Evolutionary conservation across 2,797 vertebrate genomes (phyloP).

Genomic region (Sebastes wilsoni): DNA sequence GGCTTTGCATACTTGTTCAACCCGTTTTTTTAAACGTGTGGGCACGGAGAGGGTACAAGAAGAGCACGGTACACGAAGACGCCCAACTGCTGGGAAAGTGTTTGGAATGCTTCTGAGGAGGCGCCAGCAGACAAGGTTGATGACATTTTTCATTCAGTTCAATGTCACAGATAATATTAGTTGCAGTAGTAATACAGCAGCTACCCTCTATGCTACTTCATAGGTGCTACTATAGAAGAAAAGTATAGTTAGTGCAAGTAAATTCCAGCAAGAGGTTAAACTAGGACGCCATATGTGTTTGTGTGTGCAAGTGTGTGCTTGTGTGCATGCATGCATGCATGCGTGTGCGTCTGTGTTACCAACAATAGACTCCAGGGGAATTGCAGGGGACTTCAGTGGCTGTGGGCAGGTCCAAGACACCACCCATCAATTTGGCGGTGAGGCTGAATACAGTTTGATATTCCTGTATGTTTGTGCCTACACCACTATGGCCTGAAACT

Average conservation of each 20-base stretch:
- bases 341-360: slow-evolving; percentile 74
- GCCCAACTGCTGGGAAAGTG: slow-evolving; percentile 73
- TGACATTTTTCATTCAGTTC: slow-evolving; percentile 4
- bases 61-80: slow-evolving; percentile 65
- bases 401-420: slow-evolving; percentile 84
- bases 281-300: slow-evolving; percentile 76
- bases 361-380: slow-evolving; percentile 83
- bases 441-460: slow-evolving; percentile 84
- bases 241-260: slow-evolving; percentile 51
- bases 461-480: slow-evolving; percentile 83
- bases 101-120: slow-evolving; percentile 50
- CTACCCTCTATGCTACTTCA: slow-evolving; percentile 20
- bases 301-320: slow-evolving; percentile 38
- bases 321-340: slow-evolving; percentile 51
- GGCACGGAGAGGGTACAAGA: slow-evolving; percentile 70
- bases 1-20: slow-evolving; percentile 79
- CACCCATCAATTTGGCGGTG: slow-evolving; percentile 86
- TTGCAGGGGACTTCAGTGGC: slow-evolving; percentile 83
- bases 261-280: slow-evolving; percentile 79
- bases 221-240: slow-evolving; percentile 23
- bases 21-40: slow-evolving; percentile 80
- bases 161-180: slow-evolving; percentile 28
- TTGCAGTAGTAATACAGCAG: slow-evolving; percentile 3
- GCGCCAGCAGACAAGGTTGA: slow-evolving; percentile 6
- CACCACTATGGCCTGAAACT: slow-evolving; percentile 75